Percentiles rank a stretch among this genome's conserved stretches.
Conservation (phyloP, 2,888 invertebrate species). For the Drosophila fulvimacula region DNA sequence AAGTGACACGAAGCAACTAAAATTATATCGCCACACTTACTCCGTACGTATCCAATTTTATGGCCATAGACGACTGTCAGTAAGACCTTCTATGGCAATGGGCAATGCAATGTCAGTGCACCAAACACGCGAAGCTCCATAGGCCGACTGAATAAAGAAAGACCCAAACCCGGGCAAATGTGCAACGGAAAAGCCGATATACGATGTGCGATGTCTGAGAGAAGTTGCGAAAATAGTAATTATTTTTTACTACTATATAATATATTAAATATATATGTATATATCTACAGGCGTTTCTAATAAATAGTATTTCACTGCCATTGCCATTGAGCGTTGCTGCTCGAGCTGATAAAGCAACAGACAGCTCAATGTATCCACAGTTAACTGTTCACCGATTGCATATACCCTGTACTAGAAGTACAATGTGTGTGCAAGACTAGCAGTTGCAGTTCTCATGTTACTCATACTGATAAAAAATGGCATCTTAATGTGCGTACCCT, state of each 20-base stretch:
- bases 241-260: constrained; percentile 56
- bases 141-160: constrained; percentile 48
- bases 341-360: constrained; percentile 46
- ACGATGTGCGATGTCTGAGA: constrained; percentile 31
- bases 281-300: constrained; percentile 60
- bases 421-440: neutral
- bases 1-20: constrained; percentile 46
- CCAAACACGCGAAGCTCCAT: constrained; percentile 71
- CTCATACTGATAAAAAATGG: neutral
- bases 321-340: constrained; percentile 17
- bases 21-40: constrained; percentile 30
- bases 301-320: constrained; percentile 35
- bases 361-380: constrained; percentile 42
- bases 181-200: constrained; percentile 54
- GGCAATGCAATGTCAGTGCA: constrained; percentile 70
- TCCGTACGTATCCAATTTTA: constrained; percentile 40
- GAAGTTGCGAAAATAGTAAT: constrained; percentile 62
- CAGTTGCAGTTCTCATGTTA: neutral
- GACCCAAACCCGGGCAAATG: constrained; percentile 33
- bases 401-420: constrained; percentile 24
- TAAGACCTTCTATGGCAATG: constrained; percentile 65
- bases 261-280: constrained; percentile 19
- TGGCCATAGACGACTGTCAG: constrained; percentile 50
- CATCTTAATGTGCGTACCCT: neutral
- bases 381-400: constrained; percentile 49